Conservation (phyloP, 2,888 invertebrate genomes). For the Dichetophora obliterata region DNA sequence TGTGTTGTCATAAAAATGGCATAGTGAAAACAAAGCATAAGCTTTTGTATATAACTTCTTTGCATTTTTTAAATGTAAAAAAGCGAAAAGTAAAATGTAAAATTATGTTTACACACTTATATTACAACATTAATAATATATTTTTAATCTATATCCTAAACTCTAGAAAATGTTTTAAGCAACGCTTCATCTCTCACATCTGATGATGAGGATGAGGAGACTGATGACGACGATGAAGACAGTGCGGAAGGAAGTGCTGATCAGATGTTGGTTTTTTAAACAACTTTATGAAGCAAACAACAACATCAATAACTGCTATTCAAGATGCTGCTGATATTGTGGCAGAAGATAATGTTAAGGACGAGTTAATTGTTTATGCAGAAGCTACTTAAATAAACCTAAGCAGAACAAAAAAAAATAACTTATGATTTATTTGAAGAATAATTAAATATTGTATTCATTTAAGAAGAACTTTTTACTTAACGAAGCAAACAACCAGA, state of each 20-base stretch:
- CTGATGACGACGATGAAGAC: constrained; percentile 77
- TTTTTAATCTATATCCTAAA: not conserved
- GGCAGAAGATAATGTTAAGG: not conserved
- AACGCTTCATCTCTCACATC: constrained; percentile 74
- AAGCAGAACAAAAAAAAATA: not conserved
- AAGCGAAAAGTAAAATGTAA: too few species aligned
- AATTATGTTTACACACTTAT: too few species aligned
- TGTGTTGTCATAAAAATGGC: too few species aligned
- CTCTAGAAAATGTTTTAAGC: constrained; percentile 71
- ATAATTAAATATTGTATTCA: constrained; percentile 20
- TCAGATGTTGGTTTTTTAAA: constrained; percentile 81
- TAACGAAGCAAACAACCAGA: not conserved
- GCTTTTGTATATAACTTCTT: too few species aligned
- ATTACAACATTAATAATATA: too few species aligned
- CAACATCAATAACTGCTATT: not conserved
- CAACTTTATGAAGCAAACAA: not conserved
- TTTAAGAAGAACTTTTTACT: not conserved
- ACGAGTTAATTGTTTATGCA: not conserved
- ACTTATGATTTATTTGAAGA: constrained; percentile 16
- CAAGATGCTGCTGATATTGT: not conserved
- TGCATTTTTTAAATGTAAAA: too few species aligned
- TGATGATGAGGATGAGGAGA: constrained; percentile 83
- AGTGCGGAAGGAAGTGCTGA: constrained; percentile 84
- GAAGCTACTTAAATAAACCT: not conserved
- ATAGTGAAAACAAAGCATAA: too few species aligned